Conservation (phyloP, 2,113 vertebrate genomes). For the Rafetus swinhoei region DNA sequence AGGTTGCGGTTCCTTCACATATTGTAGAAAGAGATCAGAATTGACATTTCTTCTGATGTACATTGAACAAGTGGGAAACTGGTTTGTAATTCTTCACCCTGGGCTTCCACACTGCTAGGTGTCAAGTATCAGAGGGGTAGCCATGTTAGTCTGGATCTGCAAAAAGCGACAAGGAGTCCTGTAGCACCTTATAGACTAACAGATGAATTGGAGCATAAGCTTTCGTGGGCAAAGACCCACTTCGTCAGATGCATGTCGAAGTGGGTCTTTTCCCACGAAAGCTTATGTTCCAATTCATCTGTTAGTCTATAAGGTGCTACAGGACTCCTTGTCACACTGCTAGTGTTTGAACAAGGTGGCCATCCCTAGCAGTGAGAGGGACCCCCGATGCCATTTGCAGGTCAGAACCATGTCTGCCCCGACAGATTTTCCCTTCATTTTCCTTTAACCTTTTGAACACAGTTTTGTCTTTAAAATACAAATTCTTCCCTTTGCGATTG, state of each 20-base stretch:
- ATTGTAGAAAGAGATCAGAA: background rate
- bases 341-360: background rate
- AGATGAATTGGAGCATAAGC: too few relatives aligned
- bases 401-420: background rate
- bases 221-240: too few relatives aligned
- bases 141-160: too few relatives aligned
- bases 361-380: background rate
- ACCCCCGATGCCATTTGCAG: background rate
- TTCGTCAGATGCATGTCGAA: too few relatives aligned
- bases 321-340: too few relatives aligned
- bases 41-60: background rate
- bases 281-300: too few relatives aligned
- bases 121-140: too few relatives aligned
- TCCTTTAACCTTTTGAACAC: background rate
- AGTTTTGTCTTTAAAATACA: background rate
- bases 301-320: too few relatives aligned
- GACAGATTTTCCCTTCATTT: background rate
- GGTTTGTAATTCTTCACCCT: background rate
- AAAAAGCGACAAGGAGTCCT: too few relatives aligned
- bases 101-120: background rate
- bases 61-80: background rate
- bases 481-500: background rate
- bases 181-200: too few relatives aligned
- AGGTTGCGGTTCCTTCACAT: background rate
- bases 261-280: too few relatives aligned